phyloP scores from a whole-genome alignment of 2,797 vertebrate species.

The Toxotes lorentzi region DNA sequence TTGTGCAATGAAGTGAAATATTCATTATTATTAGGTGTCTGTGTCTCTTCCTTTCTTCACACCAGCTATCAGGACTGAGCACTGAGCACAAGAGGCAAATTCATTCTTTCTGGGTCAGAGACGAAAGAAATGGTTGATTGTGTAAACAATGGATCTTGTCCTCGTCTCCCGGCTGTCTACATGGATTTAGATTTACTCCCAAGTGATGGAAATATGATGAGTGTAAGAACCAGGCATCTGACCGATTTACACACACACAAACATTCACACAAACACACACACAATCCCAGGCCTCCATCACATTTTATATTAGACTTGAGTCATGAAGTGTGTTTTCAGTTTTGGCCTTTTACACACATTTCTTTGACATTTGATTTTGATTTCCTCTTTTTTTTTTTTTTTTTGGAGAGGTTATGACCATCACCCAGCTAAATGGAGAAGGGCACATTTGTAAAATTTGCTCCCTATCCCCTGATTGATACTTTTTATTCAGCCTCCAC shows the following conservation, averaged over 20 bases:
- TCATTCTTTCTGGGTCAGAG: constrained; percentile 74
- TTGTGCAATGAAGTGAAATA: constrained; percentile 49
- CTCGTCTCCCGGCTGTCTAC: constrained; percentile 60
- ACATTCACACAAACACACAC: too few species aligned
- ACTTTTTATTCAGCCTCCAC: not conserved
- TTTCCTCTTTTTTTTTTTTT: too few species aligned
- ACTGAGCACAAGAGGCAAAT: constrained; percentile 61
- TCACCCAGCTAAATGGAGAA: not conserved
- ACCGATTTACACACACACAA: not conserved
- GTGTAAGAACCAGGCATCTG: constrained; percentile 19
- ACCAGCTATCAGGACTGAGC: constrained; percentile 22
- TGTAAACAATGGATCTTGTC: constrained; percentile 74
- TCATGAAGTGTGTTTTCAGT: too few species aligned
- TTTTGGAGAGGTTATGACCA: not conserved
- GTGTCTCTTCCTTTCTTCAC: constrained; percentile 9
- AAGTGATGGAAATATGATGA: constrained; percentile 43
- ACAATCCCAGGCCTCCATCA: too few species aligned
- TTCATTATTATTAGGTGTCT: constrained; percentile 18
- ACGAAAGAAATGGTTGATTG: constrained; percentile 62
- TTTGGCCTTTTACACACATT: too few species aligned
- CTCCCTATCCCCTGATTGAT: not conserved
- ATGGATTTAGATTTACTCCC: constrained; percentile 62
- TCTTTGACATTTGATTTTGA: too few species aligned
- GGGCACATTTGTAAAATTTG: not conserved
- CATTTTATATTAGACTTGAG: too few species aligned